Percentiles rank a stretch among this genome's conserved stretches.
Conservation (phyloP, 2,113 vertebrate species). For the Paratilapia polleni region DNA sequence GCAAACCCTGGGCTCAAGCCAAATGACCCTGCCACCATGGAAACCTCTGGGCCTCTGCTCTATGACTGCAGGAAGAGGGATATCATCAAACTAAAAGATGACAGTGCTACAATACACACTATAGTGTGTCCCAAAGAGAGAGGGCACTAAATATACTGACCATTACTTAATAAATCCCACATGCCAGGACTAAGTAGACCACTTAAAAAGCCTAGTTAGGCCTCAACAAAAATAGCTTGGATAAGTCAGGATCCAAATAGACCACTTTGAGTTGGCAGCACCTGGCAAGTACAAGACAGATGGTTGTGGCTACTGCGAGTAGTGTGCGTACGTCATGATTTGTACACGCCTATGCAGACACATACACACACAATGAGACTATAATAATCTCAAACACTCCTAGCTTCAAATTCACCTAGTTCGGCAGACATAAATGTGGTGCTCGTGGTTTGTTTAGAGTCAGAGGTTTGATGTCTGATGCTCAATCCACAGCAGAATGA, state of each 20-base stretch:
- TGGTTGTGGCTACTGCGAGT: slow-evolving; percentile 55
- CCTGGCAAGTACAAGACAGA: slow-evolving; percentile 75
- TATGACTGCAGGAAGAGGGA: neutral
- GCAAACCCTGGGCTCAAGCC: slow-evolving; percentile 31
- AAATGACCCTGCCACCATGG: slow-evolving; percentile 43
- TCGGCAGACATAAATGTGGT: slow-evolving; percentile 23
- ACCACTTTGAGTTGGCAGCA: slow-evolving; percentile 64
- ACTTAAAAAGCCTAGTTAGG: slow-evolving; percentile 53
- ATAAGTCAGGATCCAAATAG: slow-evolving; percentile 67
- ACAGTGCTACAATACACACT: slow-evolving; percentile 17
- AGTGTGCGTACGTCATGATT: neutral
- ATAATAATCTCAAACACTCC: neutral
- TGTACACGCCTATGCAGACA: neutral
- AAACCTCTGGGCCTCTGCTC: slow-evolving; percentile 30
- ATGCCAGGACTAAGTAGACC: slow-evolving; percentile 41
- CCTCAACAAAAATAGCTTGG: slow-evolving; percentile 57
- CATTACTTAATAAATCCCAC: slow-evolving; percentile 43
- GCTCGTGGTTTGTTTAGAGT: slow-evolving; percentile 44
- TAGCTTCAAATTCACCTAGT: slow-evolving; percentile 7
- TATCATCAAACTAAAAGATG: slow-evolving; percentile 32
- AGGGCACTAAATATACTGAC: slow-evolving; percentile 9
- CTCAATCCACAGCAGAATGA: slow-evolving; percentile 19
- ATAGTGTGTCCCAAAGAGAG: slow-evolving; percentile 12
- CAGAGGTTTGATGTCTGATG: slow-evolving; percentile 11
- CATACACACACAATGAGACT: neutral